Conservation (phyloP, 2,113 vertebrate genomes). For the Neofelis nebulosa region DNA sequence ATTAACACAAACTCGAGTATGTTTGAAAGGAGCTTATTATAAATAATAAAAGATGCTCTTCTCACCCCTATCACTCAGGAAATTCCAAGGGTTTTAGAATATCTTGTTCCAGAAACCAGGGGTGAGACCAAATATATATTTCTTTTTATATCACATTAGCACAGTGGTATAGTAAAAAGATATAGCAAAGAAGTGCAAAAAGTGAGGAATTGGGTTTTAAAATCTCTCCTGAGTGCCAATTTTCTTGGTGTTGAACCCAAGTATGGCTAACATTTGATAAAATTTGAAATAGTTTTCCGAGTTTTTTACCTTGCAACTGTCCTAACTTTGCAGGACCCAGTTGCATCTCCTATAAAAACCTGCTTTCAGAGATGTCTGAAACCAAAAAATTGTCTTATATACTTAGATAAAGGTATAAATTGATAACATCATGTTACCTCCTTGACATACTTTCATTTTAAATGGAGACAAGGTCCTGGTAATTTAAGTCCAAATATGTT, state of each 20-base stretch:
- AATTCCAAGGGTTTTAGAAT: not conserved
- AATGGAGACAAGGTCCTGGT: not conserved
- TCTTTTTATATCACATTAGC: not conserved
- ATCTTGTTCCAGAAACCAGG: not conserved
- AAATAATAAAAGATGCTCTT: not conserved
- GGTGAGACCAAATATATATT: not conserved
- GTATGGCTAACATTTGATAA: not conserved
- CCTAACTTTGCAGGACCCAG: not conserved
- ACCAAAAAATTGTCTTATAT: not conserved
- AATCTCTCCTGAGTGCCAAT: not conserved
- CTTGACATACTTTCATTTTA: not conserved
- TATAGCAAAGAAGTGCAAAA: not conserved
- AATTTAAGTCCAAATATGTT: not conserved
- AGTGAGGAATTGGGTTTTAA: not conserved
- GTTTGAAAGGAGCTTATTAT: not conserved
- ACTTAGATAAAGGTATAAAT: not conserved
- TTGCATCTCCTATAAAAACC: not conserved
- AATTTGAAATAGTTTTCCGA: conserved; percentile 20
- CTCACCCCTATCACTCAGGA: not conserved
- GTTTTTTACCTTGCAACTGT: not conserved
- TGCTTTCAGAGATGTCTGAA: not conserved
- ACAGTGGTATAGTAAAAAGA: not conserved
- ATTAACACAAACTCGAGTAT: not conserved
- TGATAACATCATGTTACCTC: not conserved
- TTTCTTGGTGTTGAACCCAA: conserved; percentile 16